phyloP scores from a whole-genome alignment of 92 coral and sea anemone species.

The Micromussa lordhowensis region DNA sequence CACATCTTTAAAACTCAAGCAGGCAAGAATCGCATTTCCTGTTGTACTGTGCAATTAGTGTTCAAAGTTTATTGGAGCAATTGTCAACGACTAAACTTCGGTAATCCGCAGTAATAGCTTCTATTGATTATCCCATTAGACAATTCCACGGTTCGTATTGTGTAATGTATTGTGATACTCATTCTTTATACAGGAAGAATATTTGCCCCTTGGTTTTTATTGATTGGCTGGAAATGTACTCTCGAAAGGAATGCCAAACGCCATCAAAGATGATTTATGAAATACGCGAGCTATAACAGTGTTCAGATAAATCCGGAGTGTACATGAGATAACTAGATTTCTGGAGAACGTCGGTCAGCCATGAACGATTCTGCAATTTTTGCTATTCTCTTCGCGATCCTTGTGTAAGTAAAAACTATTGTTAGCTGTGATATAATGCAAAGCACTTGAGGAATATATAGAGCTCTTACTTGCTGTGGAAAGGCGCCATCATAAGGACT shows the following conservation, averaged over 20 bases:
- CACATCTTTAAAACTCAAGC: constrained; percentile 42
- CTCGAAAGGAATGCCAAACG: constrained; percentile 59
- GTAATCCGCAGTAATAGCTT: constrained; percentile 50
- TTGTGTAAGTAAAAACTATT: constrained; percentile 35
- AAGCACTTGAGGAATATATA: not conserved
- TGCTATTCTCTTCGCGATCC: constrained; percentile 25
- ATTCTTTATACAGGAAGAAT: constrained; percentile 50
- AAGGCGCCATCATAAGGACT: not conserved
- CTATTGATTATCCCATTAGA: constrained; percentile 44
- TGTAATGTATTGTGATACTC: constrained; percentile 44
- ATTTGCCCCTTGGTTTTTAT: constrained; percentile 39
- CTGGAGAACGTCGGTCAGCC: constrained; percentile 39
- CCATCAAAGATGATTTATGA: constrained; percentile 85
- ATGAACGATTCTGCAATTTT: constrained; percentile 22
- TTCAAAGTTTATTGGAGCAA: constrained; percentile 35
- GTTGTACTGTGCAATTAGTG: constrained; percentile 42
- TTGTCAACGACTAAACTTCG: constrained; percentile 39
- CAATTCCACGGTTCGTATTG: constrained; percentile 16
- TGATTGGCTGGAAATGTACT: constrained; percentile 55
- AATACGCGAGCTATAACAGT: constrained; percentile 45
- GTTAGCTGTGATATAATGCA: not conserved
- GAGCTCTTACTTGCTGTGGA: not conserved
- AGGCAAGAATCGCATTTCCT: constrained; percentile 29
- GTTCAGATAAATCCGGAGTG: constrained; percentile 36
- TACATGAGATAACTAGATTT: constrained; percentile 28